phyloP scores from a whole-genome alignment of 2,113 vertebrate species.

The Urocolius indicus region DNA sequence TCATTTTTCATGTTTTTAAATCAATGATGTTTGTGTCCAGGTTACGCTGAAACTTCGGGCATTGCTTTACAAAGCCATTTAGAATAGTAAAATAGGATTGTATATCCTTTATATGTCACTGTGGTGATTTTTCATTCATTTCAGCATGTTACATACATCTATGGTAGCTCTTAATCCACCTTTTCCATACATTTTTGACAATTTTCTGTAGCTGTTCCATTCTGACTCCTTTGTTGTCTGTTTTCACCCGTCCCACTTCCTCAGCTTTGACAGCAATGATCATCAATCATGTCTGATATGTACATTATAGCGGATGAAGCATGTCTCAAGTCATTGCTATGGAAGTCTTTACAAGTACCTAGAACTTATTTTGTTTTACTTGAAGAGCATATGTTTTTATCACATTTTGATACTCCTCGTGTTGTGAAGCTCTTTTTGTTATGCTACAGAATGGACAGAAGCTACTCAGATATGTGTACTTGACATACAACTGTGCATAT shows the following conservation, averaged over 20 bases:
- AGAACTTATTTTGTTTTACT: neutral
- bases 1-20: slow-evolving; percentile 3
- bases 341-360: neutral
- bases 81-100: neutral
- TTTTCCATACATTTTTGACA: slow-evolving; percentile 30
- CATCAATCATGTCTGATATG: neutral
- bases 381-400: neutral
- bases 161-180: neutral
- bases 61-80: slow-evolving; percentile 10
- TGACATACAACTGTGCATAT: neutral
- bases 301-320: neutral
- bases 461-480: neutral
- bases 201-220: neutral
- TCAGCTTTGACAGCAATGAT: neutral
- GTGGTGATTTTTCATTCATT: neutral
- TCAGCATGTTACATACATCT: neutral
- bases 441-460: neutral
- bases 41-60: neutral
- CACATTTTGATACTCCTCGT: neutral
- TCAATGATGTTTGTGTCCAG: neutral
- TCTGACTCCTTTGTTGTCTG: neutral
- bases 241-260: neutral
- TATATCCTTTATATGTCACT: neutral
- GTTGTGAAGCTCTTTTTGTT: neutral
- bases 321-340: neutral